Base-by-base conservation (phyloP, 1,140 invertebrate genomes). In the Subanguina moxae region DNA sequence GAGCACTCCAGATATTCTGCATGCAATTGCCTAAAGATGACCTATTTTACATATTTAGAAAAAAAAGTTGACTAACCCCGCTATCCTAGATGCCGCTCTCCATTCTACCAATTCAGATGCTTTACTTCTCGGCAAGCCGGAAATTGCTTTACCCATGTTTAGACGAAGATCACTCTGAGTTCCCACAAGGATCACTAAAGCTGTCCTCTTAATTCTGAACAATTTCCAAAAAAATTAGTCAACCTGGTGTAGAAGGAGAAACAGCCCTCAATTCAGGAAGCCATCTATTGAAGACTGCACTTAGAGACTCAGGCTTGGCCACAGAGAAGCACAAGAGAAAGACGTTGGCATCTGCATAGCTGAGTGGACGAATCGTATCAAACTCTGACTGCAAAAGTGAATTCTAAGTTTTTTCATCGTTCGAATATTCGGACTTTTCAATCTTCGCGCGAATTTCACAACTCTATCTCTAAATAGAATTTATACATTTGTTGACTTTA, bases 1-100 rank as follows among this genome's bases (percentile, higher is more conserved):
- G 91, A 94, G 65, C 91, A 93, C 83, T 94, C 92, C 23, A 94
- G 87, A 81, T 94, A 94, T 62, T 87, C 87, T 9, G 94, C 91
- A 68, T 90, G 89, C 68, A 95, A 87, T 93, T 67, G 52, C 32
- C 28, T 71, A 38, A 38, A 38, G 11, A 38, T 5, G 3, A 38
- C 3, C 3, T 38, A 3, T 5, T 38, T 38, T 5, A 38, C 32
- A 5, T 38, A 5, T 38, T 38, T 38, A 3, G 11, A 38, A 3
- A 38, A 38, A 38, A 38, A 11, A 11, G 3, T 38, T n/a, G n/a
- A 38, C 11, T 38, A 38, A 38, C 32, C 32, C 11, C n/a, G 42
- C 68, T 28, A 82, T 78, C 89, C 88, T 28, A 88, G 87, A 45
- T 93, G 88, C n/a, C 90, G 88, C 70, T 87, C 86, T 84, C 92